Conservation (phyloP, 2,888 invertebrate genomes). For the Chrysodeixis includens region DNA sequence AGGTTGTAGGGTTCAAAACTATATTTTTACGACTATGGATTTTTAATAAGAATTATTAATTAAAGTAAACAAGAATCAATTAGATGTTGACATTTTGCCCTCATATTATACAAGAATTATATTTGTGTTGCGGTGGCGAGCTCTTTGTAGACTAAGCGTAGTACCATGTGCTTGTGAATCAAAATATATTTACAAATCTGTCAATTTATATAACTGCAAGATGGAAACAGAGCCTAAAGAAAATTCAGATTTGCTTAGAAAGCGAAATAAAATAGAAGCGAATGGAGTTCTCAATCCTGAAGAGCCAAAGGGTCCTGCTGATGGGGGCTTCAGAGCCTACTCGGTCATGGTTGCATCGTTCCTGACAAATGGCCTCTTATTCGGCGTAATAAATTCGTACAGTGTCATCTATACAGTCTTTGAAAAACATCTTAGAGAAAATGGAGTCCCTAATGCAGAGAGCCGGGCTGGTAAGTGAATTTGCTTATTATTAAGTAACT, state of each 20-base stretch:
- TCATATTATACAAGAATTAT: conserved; percentile 22
- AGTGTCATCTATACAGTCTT: conserved; percentile 94
- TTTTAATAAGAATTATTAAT: conserved; percentile 34
- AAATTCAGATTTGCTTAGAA: conserved; percentile 74
- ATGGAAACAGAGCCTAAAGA: conserved; percentile 77
- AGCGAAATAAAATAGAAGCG: conserved; percentile 63
- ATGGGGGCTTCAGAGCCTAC: conserved; percentile 95
- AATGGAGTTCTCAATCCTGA: conserved; percentile 66
- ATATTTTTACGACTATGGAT: conserved; percentile 23
- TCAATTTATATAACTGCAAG: conserved; percentile 56
- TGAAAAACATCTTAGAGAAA: conserved; percentile 89
- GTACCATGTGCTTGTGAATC: conserved; percentile 50
- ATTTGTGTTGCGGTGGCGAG: conserved; percentile 36
- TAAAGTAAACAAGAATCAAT: conserved; percentile 21
- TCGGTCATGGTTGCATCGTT: conserved; percentile 95
- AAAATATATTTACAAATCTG: conserved; percentile 46
- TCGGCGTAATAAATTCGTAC: conserved; percentile 97
- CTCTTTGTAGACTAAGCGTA: conserved; percentile 16
- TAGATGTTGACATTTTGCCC: conserved; percentile 19
- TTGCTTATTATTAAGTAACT: conserved; percentile 5
- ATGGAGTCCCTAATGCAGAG: conserved; percentile 92
- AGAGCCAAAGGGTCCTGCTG: conserved; percentile 87
- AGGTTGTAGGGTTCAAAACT: conserved; percentile 33
- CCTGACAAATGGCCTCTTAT: conserved; percentile 96
- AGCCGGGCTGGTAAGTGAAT: conserved; percentile 94